Conservation (phyloP, 2,888 invertebrate species). For the Eurytoma adleriae region DNA sequence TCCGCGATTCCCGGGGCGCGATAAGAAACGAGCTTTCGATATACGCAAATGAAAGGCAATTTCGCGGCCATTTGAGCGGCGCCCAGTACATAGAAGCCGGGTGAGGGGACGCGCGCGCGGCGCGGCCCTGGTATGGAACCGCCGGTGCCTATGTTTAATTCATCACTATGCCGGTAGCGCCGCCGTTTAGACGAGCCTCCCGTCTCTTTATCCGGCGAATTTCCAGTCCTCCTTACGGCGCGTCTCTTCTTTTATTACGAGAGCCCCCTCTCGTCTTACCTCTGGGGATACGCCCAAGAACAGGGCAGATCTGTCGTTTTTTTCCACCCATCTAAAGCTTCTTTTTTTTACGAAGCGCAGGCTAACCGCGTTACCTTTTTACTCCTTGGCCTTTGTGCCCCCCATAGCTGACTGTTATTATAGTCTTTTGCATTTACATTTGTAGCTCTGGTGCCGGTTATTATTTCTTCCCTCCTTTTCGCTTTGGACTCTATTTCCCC, state of each 20-base stretch:
- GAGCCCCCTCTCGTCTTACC: constrained; percentile 47
- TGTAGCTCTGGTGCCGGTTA: constrained; percentile 45
- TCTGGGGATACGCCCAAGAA: constrained; percentile 40
- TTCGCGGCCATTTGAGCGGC: constrained; percentile 54
- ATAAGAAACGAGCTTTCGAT: background rate
- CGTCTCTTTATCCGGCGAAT: constrained; percentile 53
- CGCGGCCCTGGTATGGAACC: constrained; percentile 48
- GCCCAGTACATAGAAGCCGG: background rate
- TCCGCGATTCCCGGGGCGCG: too few species aligned
- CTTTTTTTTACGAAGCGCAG: constrained; percentile 37
- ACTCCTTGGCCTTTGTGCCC: constrained; percentile 37
- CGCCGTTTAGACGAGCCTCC: constrained; percentile 54
- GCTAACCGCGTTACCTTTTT: constrained; percentile 53
- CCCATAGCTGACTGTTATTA: constrained; percentile 51
- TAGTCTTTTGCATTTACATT: constrained; percentile 54
- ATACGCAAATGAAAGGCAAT: constrained; percentile 55
- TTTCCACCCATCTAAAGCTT: background rate
- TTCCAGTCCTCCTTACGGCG: constrained; percentile 48
- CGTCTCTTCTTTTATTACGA: background rate
- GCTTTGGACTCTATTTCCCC: background rate
- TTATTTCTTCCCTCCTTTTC: constrained; percentile 29
- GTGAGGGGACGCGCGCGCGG: constrained; percentile 18
- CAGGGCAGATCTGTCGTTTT: constrained; percentile 49
- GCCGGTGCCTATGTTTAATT: constrained; percentile 62
- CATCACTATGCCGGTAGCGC: constrained; percentile 57